Evolutionary conservation across 2,797 vertebrate species (phyloP), one percentile per base, ranked within the genome.

Genomic region (Vespertilio murinus): DNA sequence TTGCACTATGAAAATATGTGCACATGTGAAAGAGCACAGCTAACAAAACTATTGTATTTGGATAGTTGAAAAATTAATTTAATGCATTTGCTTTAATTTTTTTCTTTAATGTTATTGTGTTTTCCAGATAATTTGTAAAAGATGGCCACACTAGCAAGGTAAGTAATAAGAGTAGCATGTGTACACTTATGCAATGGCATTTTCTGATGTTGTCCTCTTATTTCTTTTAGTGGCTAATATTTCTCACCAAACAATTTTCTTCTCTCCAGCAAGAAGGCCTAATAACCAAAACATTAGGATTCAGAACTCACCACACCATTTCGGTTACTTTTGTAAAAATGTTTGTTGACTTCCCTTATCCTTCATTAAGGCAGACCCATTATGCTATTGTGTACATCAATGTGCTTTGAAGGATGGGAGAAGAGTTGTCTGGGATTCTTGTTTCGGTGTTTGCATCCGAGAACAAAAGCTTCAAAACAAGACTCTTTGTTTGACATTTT

Each of bases 381-480:
- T 84, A 73, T 59, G 8, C 42, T 18, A 65, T 84, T 88, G 30
- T 61, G 79, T 71, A 33, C 38, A 70, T 82, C 80, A 94, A 87
- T 84, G 77, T 78, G 30, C 40, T 88, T 90, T 93, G 47, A 73
- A 84, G 56, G 74, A 49, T 11, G 8, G 40, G 42, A 38, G 20
- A 40, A 40, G 40, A 54, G 5, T 23, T 75, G 30, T 94, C 45
- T 85, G 47, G 38, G 45, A 59, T 93, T 90, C 79, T 88, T 92
- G 64, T 90, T 93, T 97, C 89, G 84, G 52, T 87, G 45, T 94
- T 96, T 96, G 18, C 67, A 59, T 91, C 96, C 67, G 52, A 96
- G 93, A 28, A 73, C 92, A 87, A 95, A 93, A 94, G 67, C 82
- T 94, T 97, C 87, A 95, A 92, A 96, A 96, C 38, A 95, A 87